Conservation (phyloP, 1,140 invertebrate species). For the Drosophila baimaii region DNA sequence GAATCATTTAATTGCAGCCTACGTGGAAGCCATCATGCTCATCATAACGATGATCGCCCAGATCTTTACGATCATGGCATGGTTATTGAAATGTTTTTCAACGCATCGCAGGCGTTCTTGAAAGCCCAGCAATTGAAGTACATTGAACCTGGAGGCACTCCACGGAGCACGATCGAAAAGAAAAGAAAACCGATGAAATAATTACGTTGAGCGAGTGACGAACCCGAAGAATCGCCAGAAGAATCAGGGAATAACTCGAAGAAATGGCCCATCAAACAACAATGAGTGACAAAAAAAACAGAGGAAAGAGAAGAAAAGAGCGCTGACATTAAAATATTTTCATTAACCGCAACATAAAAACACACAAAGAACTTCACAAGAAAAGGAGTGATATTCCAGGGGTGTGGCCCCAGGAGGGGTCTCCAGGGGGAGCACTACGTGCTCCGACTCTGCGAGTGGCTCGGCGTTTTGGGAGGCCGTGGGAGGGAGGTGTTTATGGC, state of each 20-base stretch:
- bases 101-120: slow-evolving; percentile 32
- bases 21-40: slow-evolving; percentile 58
- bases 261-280: slow-evolving; percentile 3
- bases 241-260: slow-evolving; percentile 1
- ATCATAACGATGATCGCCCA: neutral
- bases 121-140: slow-evolving; percentile 42
- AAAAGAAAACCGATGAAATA: slow-evolving; percentile 1
- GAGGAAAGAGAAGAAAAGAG: neutral
- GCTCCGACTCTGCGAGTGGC: slow-evolving; percentile 62
- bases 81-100: slow-evolving; percentile 22
- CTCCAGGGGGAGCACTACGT: slow-evolving; percentile 47
- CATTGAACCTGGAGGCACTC: slow-evolving; percentile 67
- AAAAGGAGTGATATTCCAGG: neutral
- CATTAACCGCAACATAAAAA: slow-evolving; percentile 36
- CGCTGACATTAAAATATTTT: slow-evolving; percentile 28
- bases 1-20: slow-evolving; percentile 72
- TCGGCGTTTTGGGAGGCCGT: slow-evolving; percentile 5
- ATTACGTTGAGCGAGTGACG: neutral
- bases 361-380: slow-evolving; percentile 3
- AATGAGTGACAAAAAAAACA: slow-evolving; percentile 7
- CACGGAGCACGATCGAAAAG: slow-evolving; percentile 27
- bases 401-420: neutral
- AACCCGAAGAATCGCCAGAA: neutral
- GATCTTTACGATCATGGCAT: slow-evolving; percentile 28
- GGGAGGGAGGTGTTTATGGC: slow-evolving; percentile 33